Evolutionary conservation across 1,140 invertebrate genomes (phyloP), one percentile per base, ranked within the genome.

Genomic region (Leptoteleia sp.): DNA sequence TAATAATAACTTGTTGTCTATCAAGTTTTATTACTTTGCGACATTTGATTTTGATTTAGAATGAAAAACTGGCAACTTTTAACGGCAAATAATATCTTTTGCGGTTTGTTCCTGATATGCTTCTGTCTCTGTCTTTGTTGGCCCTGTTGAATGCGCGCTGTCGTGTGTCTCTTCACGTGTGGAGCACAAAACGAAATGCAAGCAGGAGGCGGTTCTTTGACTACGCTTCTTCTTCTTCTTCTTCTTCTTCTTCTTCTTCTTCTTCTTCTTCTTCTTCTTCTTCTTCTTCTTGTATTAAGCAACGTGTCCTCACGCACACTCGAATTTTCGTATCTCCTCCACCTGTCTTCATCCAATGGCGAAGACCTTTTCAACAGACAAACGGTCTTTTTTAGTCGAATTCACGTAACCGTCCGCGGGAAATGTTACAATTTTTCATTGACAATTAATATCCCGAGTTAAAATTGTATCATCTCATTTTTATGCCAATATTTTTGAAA

Each of bases 141-240:
- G 67, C 43, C 6, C 12, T 54, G 47, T n/a, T 25, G 15, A 16
- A 25, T 42, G 59, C 48, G 40, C 37, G 40, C 13, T 27, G 43
- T 43, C 48, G 22, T 6, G 22, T 3, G 22, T 25, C 48, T 45
- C 38, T 70, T 50, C 65, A 57, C 73, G 75, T 48, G 65, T 59
- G 50, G 50, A 68, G 71, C 43, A 47, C 37, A 55, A 57, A 72
- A 67, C 67, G 67, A 78, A 78, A 71, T 78, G 67, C 67, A 65
- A 38, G 2, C 67, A 61, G 43, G 29, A 71, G 75, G 75, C 75
- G 67, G 67, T 72, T 78, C 75, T 71, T 71, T 71, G 57, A 71
- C 67, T 72, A 72, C 67, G 67, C 67, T 67, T 67, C 67, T 72
- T 72, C 73, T 71, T 57, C 31, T 61, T 67, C n/a, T n/a, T n/a